Evolutionary conservation across 2,888 invertebrate genomes (phyloP).

Genomic region (Anticlea derivata): DNA sequence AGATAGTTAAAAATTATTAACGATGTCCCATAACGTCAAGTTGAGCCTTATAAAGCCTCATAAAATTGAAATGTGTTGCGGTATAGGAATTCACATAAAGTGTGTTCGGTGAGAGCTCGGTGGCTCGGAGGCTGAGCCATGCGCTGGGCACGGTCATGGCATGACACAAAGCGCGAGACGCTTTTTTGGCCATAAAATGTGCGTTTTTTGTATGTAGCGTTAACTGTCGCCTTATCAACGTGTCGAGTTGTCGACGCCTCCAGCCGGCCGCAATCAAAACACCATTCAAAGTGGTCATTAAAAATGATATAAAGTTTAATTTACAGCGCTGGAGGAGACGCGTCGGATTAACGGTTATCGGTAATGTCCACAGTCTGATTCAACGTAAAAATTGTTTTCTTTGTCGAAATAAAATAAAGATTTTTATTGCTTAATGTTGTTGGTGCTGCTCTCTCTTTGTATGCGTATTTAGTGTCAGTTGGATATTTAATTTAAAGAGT

Average conservation of each 20-base stretch:
- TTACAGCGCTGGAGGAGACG: slow-evolving; percentile 65
- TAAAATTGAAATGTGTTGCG: slow-evolving; percentile 73
- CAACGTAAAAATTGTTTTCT: slow-evolving; percentile 68
- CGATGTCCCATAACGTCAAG: slow-evolving; percentile 61
- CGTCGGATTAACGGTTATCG: slow-evolving; percentile 77
- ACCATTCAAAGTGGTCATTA: slow-evolving; percentile 79
- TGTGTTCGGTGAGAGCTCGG: slow-evolving; percentile 47
- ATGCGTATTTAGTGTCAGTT: slow-evolving; percentile 37
- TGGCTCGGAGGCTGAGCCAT: slow-evolving; percentile 14
- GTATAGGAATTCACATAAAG: slow-evolving; percentile 75
- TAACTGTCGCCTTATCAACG: slow-evolving; percentile 79
- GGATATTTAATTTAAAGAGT: slow-evolving; percentile 33
- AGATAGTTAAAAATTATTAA: slow-evolving; percentile 68
- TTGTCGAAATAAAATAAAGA: slow-evolving; percentile 62
- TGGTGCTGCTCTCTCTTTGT: slow-evolving; percentile 38
- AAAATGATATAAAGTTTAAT: slow-evolving; percentile 83
- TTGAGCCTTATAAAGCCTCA: slow-evolving; percentile 65
- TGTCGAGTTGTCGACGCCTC: slow-evolving; percentile 84
- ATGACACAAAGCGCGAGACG: slow-evolving; percentile 50
- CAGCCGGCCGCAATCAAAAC: slow-evolving; percentile 81
- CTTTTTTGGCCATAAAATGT: slow-evolving; percentile 74
- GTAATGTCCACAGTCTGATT: slow-evolving; percentile 66
- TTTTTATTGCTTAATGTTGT: slow-evolving; percentile 56
- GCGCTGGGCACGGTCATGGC: slow-evolving; percentile 29
- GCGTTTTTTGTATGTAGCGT: slow-evolving; percentile 75